These are phyloP conservation scores for Rhopalosiphum padi DNA, from an alignment of 1,140 invertebrate species.

Conservation along the genomic window DNA sequence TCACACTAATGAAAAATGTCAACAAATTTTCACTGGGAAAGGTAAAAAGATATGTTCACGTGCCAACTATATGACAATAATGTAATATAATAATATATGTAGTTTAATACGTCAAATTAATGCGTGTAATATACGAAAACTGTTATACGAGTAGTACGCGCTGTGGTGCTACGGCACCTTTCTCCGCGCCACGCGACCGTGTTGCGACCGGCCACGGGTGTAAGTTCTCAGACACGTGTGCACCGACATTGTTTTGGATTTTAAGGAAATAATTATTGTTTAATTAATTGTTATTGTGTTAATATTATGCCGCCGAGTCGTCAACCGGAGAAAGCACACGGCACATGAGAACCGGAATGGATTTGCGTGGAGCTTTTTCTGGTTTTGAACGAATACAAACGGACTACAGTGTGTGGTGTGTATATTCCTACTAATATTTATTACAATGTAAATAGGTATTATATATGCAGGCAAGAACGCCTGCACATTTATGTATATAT, in stretches of 20 bases:
- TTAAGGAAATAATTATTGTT: slow-evolving; percentile 16
- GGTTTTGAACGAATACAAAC: not conserved
- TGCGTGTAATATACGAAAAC: not conserved
- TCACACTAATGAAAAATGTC: not conserved
- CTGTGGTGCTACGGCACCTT: not conserved
- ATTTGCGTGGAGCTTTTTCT: not conserved
- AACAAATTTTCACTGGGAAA: not conserved
- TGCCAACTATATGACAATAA: not conserved
- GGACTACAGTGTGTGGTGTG: not conserved
- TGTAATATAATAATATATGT: not conserved
- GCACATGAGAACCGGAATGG: slow-evolving; percentile 7
- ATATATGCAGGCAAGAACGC: not conserved
- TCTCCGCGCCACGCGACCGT: not conserved
- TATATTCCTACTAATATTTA: not conserved
- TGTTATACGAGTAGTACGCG: not conserved
- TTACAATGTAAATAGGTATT: not conserved
- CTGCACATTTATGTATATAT: not conserved
- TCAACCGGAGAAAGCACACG: not conserved
- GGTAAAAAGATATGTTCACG: not conserved
- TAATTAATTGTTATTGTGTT: not conserved
- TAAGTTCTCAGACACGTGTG: not conserved
- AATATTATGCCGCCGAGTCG: not conserved
- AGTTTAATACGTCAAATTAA: not conserved
- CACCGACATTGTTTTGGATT: not conserved
- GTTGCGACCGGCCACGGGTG: not conserved